Evolutionary conservation across 2,113 vertebrate species (phyloP).

Genomic region (Corythaixoides concolor): DNA sequence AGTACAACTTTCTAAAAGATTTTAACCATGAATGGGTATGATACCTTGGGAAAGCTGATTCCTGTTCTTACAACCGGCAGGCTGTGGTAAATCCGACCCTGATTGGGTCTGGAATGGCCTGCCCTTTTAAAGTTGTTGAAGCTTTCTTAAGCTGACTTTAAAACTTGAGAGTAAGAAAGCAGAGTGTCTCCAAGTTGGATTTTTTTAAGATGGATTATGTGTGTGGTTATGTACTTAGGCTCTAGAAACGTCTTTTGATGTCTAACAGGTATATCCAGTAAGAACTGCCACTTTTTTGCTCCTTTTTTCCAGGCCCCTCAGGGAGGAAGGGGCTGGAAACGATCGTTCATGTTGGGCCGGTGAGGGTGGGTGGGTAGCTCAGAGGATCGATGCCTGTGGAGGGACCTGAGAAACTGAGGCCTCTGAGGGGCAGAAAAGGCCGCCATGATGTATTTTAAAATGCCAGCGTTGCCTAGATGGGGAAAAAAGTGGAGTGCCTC

Average conservation of each 20-base stretch:
- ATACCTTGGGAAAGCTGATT: not conserved
- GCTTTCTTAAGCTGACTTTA: not conserved
- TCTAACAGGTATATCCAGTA: not conserved
- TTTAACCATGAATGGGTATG: accelerated
- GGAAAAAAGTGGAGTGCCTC: accelerated
- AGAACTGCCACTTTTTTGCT: not conserved
- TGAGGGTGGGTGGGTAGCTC: too few species aligned
- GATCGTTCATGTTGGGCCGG: accelerated
- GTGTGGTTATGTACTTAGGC: not conserved
- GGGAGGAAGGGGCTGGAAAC: too few species aligned
- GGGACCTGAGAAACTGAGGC: accelerated
- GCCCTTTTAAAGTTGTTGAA: accelerated
- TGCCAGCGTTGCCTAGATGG: accelerated
- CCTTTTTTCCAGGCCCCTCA: not conserved
- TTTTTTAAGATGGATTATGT: too few species aligned
- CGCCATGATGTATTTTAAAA: accelerated
- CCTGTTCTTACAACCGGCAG: not conserved
- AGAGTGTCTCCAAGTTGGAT: not conserved
- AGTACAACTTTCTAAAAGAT: not conserved
- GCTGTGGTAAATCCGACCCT: not conserved
- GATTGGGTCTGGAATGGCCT: not conserved
- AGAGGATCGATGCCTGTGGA: accelerated
- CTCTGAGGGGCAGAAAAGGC: not conserved
- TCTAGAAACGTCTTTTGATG: accelerated
- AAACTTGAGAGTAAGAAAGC: not conserved